Conservation (phyloP, 2,113 vertebrate genomes). For the Odocoileus virginianus region DNA sequence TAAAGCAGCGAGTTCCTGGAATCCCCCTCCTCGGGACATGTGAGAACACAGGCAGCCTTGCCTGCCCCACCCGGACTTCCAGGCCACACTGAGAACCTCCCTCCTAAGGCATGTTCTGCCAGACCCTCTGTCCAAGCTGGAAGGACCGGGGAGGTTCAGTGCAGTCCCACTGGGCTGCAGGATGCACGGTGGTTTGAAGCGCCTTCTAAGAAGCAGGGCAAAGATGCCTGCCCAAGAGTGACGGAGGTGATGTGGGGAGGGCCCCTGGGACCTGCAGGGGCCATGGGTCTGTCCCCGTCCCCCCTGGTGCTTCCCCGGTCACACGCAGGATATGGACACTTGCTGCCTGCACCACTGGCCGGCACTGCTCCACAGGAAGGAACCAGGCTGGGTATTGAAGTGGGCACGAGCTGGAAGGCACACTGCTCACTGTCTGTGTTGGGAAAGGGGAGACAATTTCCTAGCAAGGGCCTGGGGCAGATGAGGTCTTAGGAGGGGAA, state of each 20-base stretch:
- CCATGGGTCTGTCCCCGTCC: fast-evolving
- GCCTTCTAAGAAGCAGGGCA: background rate
- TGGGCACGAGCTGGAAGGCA: background rate
- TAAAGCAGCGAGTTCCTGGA: no score
- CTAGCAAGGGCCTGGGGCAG: background rate
- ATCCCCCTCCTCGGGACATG: background rate
- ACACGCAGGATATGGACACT: fast-evolving
- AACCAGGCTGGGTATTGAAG: background rate
- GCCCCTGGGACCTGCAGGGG: background rate
- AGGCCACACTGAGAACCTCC: fast-evolving
- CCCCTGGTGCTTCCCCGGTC: background rate
- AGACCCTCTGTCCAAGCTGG: background rate
- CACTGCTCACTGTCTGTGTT: fast-evolving
- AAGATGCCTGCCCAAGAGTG: background rate
- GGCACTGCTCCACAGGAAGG: background rate
- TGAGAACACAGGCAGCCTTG: background rate
- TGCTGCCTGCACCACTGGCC: fast-evolving
- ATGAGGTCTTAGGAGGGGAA: background rate
- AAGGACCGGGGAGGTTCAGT: background rate
- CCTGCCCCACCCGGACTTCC: background rate
- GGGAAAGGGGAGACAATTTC: background rate
- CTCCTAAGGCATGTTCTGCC: fast-evolving
- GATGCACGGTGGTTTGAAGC: fast-evolving
- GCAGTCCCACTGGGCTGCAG: background rate
- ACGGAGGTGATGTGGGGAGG: fast-evolving